Evolutionary conservation across 1,140 invertebrate genomes (phyloP).

Genomic region (Achroia grisella): DNA sequence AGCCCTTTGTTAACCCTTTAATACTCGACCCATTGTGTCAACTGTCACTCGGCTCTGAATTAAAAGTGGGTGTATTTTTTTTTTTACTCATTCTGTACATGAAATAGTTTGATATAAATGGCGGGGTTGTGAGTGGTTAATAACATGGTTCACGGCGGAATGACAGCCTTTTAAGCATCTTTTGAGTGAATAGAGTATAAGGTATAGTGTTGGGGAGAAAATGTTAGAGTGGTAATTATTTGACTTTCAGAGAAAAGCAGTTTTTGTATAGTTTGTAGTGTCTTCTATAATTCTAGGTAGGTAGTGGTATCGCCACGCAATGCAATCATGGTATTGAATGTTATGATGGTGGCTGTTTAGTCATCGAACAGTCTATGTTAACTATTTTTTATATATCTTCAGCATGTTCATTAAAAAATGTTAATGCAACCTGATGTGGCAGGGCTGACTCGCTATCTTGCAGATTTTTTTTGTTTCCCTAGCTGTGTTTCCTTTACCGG

Average conservation of each 20-base stretch:
- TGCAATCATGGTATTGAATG: too few relatives aligned
- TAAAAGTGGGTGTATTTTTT: constrained; percentile 63
- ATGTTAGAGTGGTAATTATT: constrained; percentile 10
- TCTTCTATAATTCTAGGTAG: not conserved
- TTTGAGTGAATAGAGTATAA: constrained; percentile 6
- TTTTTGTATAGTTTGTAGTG: constrained; percentile 2
- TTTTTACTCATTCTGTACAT: constrained; percentile 20
- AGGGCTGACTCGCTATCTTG: too few relatives aligned
- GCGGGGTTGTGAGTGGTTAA: constrained; percentile 43
- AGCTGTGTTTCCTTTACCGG: too few relatives aligned
- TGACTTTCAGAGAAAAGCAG: constrained; percentile 12
- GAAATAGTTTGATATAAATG: constrained; percentile 12
- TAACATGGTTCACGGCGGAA: constrained; percentile 35
- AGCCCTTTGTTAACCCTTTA: constrained; percentile 54
- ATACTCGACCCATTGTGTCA: constrained; percentile 51
- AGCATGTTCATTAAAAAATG: too few relatives aligned
- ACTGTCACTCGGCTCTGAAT: constrained; percentile 54
- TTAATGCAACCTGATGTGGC: too few relatives aligned
- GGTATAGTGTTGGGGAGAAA: constrained; percentile 8
- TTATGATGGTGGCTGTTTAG: too few relatives aligned
- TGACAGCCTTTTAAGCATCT: constrained; percentile 47
- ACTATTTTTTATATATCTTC: too few relatives aligned
- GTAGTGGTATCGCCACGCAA: too few relatives aligned
- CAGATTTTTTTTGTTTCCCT: too few relatives aligned
- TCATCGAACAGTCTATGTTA: too few relatives aligned